phyloP scores from a whole-genome alignment of 2,113 vertebrate genomes.

The Solea solea region DNA sequence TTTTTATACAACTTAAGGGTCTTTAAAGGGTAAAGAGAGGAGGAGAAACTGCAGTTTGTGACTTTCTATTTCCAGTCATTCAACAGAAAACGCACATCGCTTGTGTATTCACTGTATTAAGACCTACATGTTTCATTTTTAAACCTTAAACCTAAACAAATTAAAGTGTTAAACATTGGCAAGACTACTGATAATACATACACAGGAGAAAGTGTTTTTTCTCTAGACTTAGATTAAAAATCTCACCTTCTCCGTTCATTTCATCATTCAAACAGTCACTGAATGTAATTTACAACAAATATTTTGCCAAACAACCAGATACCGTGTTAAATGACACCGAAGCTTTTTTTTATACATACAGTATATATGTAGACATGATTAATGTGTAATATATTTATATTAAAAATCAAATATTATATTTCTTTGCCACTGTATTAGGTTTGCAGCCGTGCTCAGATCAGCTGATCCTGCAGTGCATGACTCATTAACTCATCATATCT shows the following conservation, averaged over 20 bases:
- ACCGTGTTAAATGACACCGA: conserved; percentile 6
- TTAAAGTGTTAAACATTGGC: too few relatives aligned
- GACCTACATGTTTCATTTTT: background rate
- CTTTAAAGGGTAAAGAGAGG: background rate
- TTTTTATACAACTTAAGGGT: background rate
- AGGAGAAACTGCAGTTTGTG: background rate
- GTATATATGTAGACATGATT: background rate
- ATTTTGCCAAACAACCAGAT: background rate
- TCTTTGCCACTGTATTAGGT: background rate
- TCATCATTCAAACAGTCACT: background rate
- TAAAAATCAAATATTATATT: background rate
- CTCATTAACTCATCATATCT: conserved; percentile 14
- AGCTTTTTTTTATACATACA: background rate
- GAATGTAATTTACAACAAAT: background rate
- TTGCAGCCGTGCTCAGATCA: conserved; percentile 1
- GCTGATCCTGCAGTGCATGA: conserved; percentile 13
- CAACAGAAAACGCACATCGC: background rate
- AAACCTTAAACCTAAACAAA: background rate
- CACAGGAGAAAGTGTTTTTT: background rate
- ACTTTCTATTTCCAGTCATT: background rate
- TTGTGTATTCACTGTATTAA: background rate
- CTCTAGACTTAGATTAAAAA: background rate
- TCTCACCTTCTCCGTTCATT: background rate
- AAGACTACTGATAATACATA: background rate
- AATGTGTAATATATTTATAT: background rate